These are phyloP conservation scores for Saguinus midas DNA, from an alignment of 2,113 vertebrate species.

Conservation along the genomic window DNA sequence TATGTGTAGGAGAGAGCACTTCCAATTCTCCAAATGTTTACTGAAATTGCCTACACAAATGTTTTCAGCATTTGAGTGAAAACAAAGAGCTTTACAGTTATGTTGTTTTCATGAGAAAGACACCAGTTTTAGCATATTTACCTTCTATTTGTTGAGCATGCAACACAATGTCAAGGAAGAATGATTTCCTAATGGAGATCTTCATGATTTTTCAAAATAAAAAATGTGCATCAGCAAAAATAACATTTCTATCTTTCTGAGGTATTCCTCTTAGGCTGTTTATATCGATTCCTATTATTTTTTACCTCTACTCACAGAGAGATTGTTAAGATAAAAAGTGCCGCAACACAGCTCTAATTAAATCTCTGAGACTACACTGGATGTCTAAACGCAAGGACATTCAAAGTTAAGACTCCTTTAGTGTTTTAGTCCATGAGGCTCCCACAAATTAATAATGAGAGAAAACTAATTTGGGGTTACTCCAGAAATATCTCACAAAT, in stretches of 20 bases:
- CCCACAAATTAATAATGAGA: constrained; percentile 19
- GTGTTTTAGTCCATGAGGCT: background rate
- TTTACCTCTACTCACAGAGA: constrained; percentile 69
- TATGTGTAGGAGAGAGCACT: constrained; percentile 70
- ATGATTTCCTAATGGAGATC: constrained; percentile 60
- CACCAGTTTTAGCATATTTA: constrained; percentile 61
- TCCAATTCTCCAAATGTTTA: constrained; percentile 72
- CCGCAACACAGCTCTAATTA: constrained; percentile 66
- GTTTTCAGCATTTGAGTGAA: constrained; percentile 58
- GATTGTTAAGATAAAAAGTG: constrained; percentile 66
- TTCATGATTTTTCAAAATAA: constrained; percentile 70
- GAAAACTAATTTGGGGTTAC: background rate
- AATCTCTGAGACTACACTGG: constrained; percentile 47
- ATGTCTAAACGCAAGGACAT: constrained; percentile 40
- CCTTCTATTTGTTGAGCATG: constrained; percentile 54
- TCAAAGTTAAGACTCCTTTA: constrained; percentile 32
- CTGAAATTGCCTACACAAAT: constrained; percentile 76
- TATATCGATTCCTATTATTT: constrained; percentile 54
- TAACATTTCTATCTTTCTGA: constrained; percentile 63
- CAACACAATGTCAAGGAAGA: constrained; percentile 21
- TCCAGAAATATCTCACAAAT: background rate
- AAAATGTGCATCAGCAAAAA: constrained; percentile 69
- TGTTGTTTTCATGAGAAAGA: constrained; percentile 37
- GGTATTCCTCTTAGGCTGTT: constrained; percentile 62
- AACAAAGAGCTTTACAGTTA: constrained; percentile 67